Evolutionary conservation across 2,797 vertebrate species (phyloP).

Genomic region (Melanotaenia boesemani): DNA sequence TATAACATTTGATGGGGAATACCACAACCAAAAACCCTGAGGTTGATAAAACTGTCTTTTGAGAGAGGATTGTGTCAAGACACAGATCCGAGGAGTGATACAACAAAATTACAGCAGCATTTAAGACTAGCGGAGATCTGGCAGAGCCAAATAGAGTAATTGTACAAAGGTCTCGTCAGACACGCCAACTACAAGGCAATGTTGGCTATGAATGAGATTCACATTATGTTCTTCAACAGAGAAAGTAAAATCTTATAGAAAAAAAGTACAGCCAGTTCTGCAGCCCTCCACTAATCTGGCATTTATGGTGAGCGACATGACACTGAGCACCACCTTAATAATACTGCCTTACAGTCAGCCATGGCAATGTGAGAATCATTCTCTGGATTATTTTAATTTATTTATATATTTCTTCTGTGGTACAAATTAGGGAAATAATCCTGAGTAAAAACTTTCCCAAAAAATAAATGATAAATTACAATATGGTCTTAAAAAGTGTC

Average conservation of each 20-base stretch:
- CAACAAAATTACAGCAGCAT: neutral
- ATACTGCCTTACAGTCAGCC: neutral
- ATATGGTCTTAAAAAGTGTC: no score
- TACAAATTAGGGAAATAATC: no score
- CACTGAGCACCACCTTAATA: neutral
- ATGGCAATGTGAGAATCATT: neutral
- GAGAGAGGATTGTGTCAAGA: neutral
- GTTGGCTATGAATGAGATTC: neutral
- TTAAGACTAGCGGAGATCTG: neutral
- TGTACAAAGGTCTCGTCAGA: neutral
- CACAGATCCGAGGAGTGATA: neutral
- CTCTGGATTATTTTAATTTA: neutral
- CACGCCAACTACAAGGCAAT: neutral
- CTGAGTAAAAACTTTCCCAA: neutral
- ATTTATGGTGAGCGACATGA: neutral
- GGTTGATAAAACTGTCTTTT: neutral
- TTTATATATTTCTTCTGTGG: neutral
- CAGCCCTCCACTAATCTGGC: neutral
- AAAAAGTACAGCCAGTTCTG: neutral
- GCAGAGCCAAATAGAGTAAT: neutral
- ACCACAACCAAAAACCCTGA: neutral
- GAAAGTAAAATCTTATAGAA: neutral
- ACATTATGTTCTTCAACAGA: neutral
- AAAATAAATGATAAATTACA: no score
- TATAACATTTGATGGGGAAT: neutral